Evolutionary conservation across 2,888 invertebrate genomes (phyloP).

Genomic region (Matsumyia berberina): DNA sequence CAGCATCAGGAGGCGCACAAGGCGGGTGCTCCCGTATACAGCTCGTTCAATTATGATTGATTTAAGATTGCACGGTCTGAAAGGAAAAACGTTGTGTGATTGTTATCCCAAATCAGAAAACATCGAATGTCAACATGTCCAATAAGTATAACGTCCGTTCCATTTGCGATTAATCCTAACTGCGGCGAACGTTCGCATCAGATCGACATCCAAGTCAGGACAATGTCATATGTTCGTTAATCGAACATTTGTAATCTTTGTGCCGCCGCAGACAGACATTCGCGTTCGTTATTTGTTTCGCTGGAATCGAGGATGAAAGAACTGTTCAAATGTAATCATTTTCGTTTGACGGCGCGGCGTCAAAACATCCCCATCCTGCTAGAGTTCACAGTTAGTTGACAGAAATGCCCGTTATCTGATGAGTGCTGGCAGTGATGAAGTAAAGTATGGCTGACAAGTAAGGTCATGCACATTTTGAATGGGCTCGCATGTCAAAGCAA

Average conservation of each 20-base stretch:
- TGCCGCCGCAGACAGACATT: constrained; percentile 15
- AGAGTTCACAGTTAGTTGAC: constrained; percentile 37
- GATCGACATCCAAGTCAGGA: constrained; percentile 37
- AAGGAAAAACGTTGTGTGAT: constrained; percentile 13
- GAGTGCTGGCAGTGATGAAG: constrained; percentile 11
- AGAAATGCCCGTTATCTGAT: constrained; percentile 39
- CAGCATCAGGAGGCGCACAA: constrained; percentile 50
- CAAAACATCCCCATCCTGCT: constrained; percentile 11
- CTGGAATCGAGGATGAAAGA: constrained; percentile 17
- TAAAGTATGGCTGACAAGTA: constrained; percentile 38
- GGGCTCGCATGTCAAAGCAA: too few species aligned
- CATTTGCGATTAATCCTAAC: constrained; percentile 44
- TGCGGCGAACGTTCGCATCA: constrained; percentile 17
- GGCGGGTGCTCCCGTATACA: constrained; percentile 38
- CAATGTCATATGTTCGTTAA: constrained; percentile 46
- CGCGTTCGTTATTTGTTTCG: constrained; percentile 36
- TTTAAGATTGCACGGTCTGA: constrained; percentile 47
- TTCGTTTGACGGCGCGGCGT: constrained; percentile 23
- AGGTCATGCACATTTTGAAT: too few species aligned
- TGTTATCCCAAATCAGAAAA: constrained; percentile 44
- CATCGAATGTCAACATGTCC: constrained; percentile 58
- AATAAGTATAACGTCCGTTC: constrained; percentile 17
- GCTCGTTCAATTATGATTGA: constrained; percentile 58
- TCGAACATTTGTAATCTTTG: constrained; percentile 53
- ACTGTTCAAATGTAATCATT: constrained; percentile 45